Evolutionary conservation across 2,888 invertebrate species (phyloP).

Genomic region (Ennomos fuscantarius): DNA sequence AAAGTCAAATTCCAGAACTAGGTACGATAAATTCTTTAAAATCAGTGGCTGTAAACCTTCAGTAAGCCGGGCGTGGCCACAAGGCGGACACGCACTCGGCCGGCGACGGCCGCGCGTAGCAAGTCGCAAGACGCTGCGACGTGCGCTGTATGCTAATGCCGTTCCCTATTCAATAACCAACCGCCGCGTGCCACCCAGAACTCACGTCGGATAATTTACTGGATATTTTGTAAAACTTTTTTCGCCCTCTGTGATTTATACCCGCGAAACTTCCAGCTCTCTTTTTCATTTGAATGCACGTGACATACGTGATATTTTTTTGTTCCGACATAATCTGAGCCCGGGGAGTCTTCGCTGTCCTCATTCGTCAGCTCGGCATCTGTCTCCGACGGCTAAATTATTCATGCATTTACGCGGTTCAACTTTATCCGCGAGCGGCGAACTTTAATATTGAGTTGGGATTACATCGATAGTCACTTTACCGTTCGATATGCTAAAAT

Average conservation of each 20-base stretch:
- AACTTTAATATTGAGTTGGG: constrained; percentile 74
- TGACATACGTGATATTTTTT: constrained; percentile 84
- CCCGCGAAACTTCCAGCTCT: constrained; percentile 83
- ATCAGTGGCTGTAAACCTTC: constrained; percentile 12
- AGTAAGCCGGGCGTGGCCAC: constrained; percentile 12
- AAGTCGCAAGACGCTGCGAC: constrained; percentile 73
- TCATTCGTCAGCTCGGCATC: constrained; percentile 77
- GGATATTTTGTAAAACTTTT: constrained; percentile 85
- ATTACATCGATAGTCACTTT: constrained; percentile 77
- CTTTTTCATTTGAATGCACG: constrained; percentile 85
- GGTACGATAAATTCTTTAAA: not conserved
- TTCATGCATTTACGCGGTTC: constrained; percentile 81
- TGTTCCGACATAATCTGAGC: constrained; percentile 79
- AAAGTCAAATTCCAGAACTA: too few species aligned
- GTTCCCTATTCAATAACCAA: constrained; percentile 84
- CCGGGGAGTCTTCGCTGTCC: constrained; percentile 68
- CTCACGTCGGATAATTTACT: constrained; percentile 85
- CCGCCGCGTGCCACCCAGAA: constrained; percentile 82
- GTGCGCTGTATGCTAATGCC: constrained; percentile 82
- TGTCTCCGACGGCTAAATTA: constrained; percentile 79
- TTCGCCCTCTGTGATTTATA: constrained; percentile 84
- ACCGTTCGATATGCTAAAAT: constrained; percentile 71
- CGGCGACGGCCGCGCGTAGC: constrained; percentile 44
- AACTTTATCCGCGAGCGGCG: constrained; percentile 66
- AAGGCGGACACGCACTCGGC: constrained; percentile 40